A percentile compares a stretch with the other conserved stretches of the same genome.
Conservation (phyloP, 2,113 vertebrate species). For the Euleptes europaea region DNA sequence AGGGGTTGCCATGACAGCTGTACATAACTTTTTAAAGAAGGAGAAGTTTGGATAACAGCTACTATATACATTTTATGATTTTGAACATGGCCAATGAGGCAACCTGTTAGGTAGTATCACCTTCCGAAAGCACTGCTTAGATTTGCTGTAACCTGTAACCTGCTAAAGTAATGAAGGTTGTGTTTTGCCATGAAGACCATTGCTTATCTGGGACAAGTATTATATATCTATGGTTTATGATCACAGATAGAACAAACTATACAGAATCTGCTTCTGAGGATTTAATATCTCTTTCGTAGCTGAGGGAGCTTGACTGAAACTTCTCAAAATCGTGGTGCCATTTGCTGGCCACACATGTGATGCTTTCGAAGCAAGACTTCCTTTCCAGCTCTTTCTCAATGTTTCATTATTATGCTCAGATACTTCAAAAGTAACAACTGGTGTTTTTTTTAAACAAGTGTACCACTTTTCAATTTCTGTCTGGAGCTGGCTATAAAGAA, state of each 20-base stretch:
- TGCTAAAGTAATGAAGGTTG: background rate
- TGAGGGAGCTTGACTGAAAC: background rate
- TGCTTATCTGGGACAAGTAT: background rate
- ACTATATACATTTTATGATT: background rate
- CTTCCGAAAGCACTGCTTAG: background rate
- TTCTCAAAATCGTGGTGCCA: background rate
- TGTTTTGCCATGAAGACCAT: background rate
- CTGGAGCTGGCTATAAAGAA: background rate
- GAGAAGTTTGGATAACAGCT: background rate
- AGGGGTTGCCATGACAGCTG: too few species aligned
- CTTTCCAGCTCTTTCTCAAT: background rate
- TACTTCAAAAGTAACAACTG: background rate
- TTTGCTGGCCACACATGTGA: background rate
- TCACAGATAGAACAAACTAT: background rate
- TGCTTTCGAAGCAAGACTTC: background rate
- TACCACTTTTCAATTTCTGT: background rate
- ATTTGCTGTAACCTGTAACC: background rate
- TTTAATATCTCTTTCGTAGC: background rate
- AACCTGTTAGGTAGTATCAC: background rate
- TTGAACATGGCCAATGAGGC: background rate
- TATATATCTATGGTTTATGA: background rate
- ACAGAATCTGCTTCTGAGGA: background rate
- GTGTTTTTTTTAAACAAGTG: background rate
- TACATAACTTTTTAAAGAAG: background rate
- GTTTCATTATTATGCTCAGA: background rate